Evolutionary conservation across 92 coral and sea anemone species (phyloP), one percentile per base, ranked within the genome.

Genomic region (Siderastrea siderea): DNA sequence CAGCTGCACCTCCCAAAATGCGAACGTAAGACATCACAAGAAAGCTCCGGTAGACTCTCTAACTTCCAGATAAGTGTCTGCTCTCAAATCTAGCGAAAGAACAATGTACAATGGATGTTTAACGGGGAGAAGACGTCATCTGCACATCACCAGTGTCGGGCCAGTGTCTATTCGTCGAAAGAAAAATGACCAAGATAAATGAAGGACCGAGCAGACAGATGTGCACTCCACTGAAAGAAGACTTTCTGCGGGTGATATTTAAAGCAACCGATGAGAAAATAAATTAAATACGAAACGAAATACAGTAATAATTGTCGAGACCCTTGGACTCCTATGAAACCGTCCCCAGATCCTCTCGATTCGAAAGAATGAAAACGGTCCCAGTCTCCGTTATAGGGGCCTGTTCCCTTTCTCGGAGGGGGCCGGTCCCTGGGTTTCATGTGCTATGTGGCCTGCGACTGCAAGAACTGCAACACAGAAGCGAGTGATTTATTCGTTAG

Each of bases 1-100:
- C 95, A 5, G 84, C 91, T 13, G 89, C 77, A 45, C 98, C 96
- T 5, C 98, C 98, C 75, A 95, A 54, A 68, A 94, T 71, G 46
- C 94, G 87, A 73, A 92, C 86, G 77, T 95, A 96, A 4, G 96
- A 90, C 96, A 85, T 85, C 45, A 7, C 66, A 46, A 6, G 55
- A 9, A 15, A 48, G 49, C 7, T 17, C 4, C 12, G 12, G 58
- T 62, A 43, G n/a, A 62, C 4, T 12, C 83, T 17, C 43, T n/a
- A 26, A 2, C 3, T 12, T 45, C 51, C 73, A 10, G 51, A 9
- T 44, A 44, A 6, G 8, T 13, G 6, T 17, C 66, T 61, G 15
- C 16, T 8, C 16, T 8, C 8, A 55, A 53, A 53, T 53, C 10
- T 53, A 9, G 57, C 57, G 57, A 53, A 55, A 55, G 12, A 2